Evolutionary conservation across 1,140 invertebrate species (phyloP).

Genomic region (Muscidifurax raptorellus): DNA sequence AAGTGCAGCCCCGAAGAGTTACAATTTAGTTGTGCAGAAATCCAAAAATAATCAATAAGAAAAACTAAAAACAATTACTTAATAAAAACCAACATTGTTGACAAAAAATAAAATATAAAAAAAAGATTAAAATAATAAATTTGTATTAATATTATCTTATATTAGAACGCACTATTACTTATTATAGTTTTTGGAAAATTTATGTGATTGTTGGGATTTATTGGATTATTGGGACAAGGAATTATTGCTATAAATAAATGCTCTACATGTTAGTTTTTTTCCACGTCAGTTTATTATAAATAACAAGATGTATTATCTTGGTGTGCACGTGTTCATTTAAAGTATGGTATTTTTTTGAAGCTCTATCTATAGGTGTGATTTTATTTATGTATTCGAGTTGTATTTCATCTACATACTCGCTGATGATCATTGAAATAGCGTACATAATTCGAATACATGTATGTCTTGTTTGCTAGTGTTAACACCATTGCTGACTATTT

Average conservation of each 20-base stretch:
- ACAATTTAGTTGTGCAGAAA: no score
- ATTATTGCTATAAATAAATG: background rate
- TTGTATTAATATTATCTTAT: no score
- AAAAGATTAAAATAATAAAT: no score
- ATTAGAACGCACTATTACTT: no score
- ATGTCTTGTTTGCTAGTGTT: constrained; percentile 20
- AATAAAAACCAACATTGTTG: no score
- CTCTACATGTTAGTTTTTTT: constrained; percentile 52
- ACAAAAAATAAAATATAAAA: no score
- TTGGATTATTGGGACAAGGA: no score
- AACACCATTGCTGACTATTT: constrained; percentile 54
- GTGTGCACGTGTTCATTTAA: constrained; percentile 72
- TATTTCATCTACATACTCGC: constrained; percentile 58
- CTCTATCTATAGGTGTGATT: constrained; percentile 59
- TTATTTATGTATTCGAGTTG: constrained; percentile 67
- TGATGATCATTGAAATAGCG: constrained; percentile 36
- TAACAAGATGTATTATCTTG: constrained; percentile 74
- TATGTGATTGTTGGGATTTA: no score
- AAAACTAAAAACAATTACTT: no score
- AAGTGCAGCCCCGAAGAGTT: no score
- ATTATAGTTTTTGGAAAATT: no score
- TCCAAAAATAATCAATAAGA: no score
- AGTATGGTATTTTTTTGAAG: constrained; percentile 56
- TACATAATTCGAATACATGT: constrained; percentile 41
- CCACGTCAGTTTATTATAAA: constrained; percentile 73